These are phyloP conservation scores for Vanessa atalanta DNA, from an alignment of 1,140 invertebrate genomes.

Conservation along the genomic window DNA sequence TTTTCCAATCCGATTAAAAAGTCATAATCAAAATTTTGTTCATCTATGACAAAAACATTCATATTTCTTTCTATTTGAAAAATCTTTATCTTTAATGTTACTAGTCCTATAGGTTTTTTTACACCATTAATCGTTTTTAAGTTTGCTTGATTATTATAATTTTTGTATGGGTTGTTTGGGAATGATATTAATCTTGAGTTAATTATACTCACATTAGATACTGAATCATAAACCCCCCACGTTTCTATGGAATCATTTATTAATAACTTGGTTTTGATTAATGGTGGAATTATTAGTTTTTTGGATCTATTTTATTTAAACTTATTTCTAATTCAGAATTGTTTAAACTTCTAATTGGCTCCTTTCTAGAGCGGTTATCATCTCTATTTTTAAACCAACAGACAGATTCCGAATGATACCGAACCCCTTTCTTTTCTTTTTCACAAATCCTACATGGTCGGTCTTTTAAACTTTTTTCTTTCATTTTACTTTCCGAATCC, in stretches of 20 bases:
- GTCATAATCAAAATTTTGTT: constrained; percentile 19
- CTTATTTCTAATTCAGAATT: constrained; percentile 45
- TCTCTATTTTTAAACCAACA: constrained; percentile 47
- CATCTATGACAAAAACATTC: constrained; percentile 12
- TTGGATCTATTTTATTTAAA: constrained; percentile 46
- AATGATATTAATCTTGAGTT: constrained; percentile 51
- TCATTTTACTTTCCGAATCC: constrained; percentile 33
- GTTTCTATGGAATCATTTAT: constrained; percentile 49
- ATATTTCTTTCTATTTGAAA: constrained; percentile 12
- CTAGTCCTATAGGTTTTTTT: constrained; percentile 42
- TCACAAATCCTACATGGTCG: constrained; percentile 48
- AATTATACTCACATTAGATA: constrained; percentile 51
- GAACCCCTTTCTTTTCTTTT: constrained; percentile 44
- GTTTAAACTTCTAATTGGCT: constrained; percentile 42
- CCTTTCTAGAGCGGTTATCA: constrained; percentile 34
- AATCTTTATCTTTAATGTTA: constrained; percentile 35
- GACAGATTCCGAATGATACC: constrained; percentile 47
- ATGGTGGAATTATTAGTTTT: constrained; percentile 61
- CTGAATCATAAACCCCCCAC: constrained; percentile 53
- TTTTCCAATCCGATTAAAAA: constrained; percentile 19
- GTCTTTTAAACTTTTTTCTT: constrained; percentile 42
- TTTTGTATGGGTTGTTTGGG: constrained; percentile 36
- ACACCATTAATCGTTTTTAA: constrained; percentile 54
- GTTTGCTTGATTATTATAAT: constrained; percentile 31
- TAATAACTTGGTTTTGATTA: constrained; percentile 53